Evolutionary conservation across 2,113 vertebrate species (phyloP).

Genomic region (Vombatus ursinus): DNA sequence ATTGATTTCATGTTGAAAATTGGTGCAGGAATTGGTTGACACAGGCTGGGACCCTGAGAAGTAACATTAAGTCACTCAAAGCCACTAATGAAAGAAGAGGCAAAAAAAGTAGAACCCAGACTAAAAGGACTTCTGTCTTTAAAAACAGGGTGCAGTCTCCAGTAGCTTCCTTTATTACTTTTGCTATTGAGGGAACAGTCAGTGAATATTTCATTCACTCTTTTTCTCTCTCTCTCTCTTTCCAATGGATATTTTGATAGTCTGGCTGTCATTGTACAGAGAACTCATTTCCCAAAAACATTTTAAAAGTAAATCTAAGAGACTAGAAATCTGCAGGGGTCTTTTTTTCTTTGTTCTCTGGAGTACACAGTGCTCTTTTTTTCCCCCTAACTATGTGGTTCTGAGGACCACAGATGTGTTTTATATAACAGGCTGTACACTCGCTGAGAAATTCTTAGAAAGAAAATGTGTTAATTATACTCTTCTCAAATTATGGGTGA

Average conservation of each 20-base stretch:
- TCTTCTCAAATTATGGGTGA: conserved; percentile 50
- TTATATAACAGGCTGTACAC: conserved; percentile 33
- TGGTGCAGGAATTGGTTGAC: conserved; percentile 49
- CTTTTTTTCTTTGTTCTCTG: conserved; percentile 33
- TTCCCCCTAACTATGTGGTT: conserved; percentile 22
- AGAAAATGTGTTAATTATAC: conserved; percentile 49
- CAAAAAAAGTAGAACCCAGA: conserved; percentile 23
- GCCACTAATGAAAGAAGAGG: conserved; percentile 37
- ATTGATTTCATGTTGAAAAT: conserved; percentile 50
- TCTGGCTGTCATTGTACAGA: conserved; percentile 34
- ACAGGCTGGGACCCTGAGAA: conserved; percentile 73
- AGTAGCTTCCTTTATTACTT: conserved; percentile 71
- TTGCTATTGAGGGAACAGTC: conserved; percentile 61
- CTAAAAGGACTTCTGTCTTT: conserved; percentile 62
- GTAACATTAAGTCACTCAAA: conserved; percentile 65
- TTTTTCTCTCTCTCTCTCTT: conserved; percentile 51
- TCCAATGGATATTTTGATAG: conserved; percentile 72
- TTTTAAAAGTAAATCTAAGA: conserved; percentile 61
- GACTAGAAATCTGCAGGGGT: conserved; percentile 27
- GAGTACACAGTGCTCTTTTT: conserved; percentile 12
- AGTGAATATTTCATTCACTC: conserved; percentile 73
- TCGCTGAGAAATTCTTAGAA: conserved; percentile 48
- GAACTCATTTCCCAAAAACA: conserved; percentile 68
- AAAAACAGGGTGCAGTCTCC: conserved; percentile 54
- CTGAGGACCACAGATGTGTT: conserved; percentile 57